phyloP scores from a whole-genome alignment of 1,140 invertebrate genomes.

The Drosophila pectinifera region DNA sequence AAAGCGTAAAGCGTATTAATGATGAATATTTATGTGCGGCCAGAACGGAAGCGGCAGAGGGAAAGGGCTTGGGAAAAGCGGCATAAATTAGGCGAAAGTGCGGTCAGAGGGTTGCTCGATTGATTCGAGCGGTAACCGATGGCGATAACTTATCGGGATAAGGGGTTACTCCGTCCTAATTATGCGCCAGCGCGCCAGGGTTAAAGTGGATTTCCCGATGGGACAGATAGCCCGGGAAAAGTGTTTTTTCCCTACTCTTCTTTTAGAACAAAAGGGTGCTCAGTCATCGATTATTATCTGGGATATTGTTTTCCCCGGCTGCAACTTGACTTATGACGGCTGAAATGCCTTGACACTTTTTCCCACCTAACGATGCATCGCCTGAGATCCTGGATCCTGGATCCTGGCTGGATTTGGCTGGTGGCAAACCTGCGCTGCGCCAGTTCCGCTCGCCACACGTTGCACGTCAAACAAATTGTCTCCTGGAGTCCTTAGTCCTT shows the following conservation, averaged over 20 bases:
- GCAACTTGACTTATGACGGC: conserved; percentile 34
- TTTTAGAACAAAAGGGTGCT: neutral
- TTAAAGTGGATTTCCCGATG: conserved; percentile 35
- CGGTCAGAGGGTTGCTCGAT: conserved; percentile 54
- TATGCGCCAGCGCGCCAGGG: conserved; percentile 62
- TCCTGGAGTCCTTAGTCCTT: conserved; percentile 24
- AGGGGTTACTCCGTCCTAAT: conserved; percentile 59
- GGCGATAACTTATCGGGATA: conserved; percentile 32
- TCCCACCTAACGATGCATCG: conserved; percentile 37
- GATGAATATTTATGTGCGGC: conserved; percentile 81
- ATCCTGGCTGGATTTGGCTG: conserved; percentile 31
- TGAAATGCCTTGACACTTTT: conserved; percentile 42
- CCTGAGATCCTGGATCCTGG: conserved; percentile 10
- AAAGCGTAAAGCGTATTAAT: conserved; percentile 82
- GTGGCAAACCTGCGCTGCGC: conserved; percentile 51
- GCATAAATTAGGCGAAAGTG: conserved; percentile 80
- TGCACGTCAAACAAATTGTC: conserved; percentile 80
- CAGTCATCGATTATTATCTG: conserved; percentile 31
- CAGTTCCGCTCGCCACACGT: conserved; percentile 78
- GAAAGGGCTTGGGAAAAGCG: conserved; percentile 44
- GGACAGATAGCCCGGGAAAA: conserved; percentile 17
- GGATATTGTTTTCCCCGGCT: conserved; percentile 20
- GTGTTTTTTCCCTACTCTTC: conserved; percentile 2
- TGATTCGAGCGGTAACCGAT: conserved; percentile 41
- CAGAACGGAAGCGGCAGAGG: conserved; percentile 62